These are phyloP conservation scores for Apostichopus californicus DNA, from an alignment of 35 echinoderm and acorn worm species.

Conservation along the genomic window DNA sequence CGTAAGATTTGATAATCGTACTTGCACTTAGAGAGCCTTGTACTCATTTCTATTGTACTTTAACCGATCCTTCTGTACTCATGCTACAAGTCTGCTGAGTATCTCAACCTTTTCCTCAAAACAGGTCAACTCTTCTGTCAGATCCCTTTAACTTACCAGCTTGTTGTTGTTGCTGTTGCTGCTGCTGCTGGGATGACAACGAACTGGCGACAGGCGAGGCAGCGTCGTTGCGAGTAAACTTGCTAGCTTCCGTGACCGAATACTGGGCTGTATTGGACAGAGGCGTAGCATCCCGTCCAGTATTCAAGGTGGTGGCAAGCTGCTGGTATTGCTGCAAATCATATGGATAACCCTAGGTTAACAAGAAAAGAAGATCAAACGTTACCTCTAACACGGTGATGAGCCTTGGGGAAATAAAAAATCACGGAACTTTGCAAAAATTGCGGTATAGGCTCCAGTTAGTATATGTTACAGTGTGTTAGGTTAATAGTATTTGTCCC, in stretches of 20 bases:
- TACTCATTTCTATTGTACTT: too few relatives aligned
- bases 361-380: conserved; percentile 1
- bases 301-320: conserved; percentile 79
- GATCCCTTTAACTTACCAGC: conserved; percentile 31
- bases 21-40: too few relatives aligned
- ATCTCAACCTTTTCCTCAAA: too few relatives aligned
- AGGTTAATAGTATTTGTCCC: too few relatives aligned
- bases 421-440: background rate
- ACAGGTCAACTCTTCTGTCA: too few relatives aligned
- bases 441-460: too few relatives aligned
- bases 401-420: background rate
- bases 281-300: conserved; percentile 73
- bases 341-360: conserved; percentile 61
- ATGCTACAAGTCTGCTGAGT: too few relatives aligned
- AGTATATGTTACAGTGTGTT: too few relatives aligned
- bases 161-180: conserved; percentile 25
- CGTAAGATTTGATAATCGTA: too few relatives aligned
- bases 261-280: conserved; percentile 73
- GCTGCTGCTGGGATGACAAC: conserved; percentile 71
- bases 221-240: conserved; percentile 91
- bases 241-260: conserved; percentile 87
- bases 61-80: too few relatives aligned
- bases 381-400: background rate
- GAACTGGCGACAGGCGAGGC: conserved; percentile 87
- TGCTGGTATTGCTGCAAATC: conserved; percentile 87